These are phyloP conservation scores for Thymallus thymallus DNA, from an alignment of 2,113 vertebrate genomes.

Conservation along the genomic window DNA sequence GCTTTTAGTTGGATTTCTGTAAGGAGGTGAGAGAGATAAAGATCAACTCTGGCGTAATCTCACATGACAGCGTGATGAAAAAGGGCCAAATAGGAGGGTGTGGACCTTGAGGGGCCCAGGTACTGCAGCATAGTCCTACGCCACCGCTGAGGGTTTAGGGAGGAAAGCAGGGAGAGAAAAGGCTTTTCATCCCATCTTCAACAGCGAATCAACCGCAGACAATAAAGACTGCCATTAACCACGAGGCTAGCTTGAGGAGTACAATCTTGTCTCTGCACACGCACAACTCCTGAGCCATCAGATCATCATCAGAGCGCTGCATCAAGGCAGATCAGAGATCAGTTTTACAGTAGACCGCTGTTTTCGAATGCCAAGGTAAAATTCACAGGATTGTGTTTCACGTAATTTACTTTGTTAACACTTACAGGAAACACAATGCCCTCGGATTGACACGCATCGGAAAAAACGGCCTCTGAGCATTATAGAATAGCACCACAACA, in stretches of 20 bases:
- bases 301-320: too few relatives aligned
- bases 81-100: constrained; percentile 49
- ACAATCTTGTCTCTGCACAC: constrained; percentile 50
- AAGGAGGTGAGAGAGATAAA: constrained; percentile 63
- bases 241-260: constrained; percentile 41
- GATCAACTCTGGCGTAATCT: constrained; percentile 65
- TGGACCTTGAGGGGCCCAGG: constrained; percentile 23
- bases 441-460: neutral
- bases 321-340: constrained; percentile 21
- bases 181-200: constrained; percentile 59
- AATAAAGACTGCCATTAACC: constrained; percentile 58
- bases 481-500: constrained; percentile 17
- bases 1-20: constrained; percentile 65
- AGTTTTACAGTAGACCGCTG: constrained; percentile 39
- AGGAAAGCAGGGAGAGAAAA: constrained; percentile 50
- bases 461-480: neutral
- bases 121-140: neutral
- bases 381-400: constrained; percentile 47
- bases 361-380: constrained; percentile 33
- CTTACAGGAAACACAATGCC: constrained; percentile 36
- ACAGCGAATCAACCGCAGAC: constrained; percentile 54
- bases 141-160: constrained; percentile 23
- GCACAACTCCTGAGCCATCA: too few relatives aligned
- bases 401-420: constrained; percentile 48
- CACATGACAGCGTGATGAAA: constrained; percentile 68